Conservation (phyloP, 1,140 invertebrate genomes). For the Procambarus virginalis region DNA sequence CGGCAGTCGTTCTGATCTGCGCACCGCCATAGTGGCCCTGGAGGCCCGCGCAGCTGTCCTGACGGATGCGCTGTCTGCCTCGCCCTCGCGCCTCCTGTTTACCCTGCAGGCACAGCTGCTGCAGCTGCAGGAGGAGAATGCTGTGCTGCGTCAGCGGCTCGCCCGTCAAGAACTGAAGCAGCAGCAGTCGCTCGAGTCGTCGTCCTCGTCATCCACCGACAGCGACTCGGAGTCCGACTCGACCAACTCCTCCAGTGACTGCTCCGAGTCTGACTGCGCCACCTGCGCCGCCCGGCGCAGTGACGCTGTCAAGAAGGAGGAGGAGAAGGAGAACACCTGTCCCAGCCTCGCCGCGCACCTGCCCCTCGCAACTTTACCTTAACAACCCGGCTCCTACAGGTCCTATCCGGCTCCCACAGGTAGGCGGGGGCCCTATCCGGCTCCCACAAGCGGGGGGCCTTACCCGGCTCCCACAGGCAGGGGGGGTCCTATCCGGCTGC, state of each 20-base stretch:
- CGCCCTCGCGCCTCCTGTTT: conserved; percentile 62
- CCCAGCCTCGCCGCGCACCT: background rate
- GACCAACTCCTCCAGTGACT: conserved; percentile 60
- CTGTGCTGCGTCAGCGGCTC: conserved; percentile 40
- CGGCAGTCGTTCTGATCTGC: conserved; percentile 70
- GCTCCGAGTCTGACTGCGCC: conserved; percentile 63
- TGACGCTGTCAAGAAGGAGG: conserved; percentile 23
- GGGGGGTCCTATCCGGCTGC: background rate
- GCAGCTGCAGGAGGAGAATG: conserved; percentile 70
- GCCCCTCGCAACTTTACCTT: background rate
- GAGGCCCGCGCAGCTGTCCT: conserved; percentile 63
- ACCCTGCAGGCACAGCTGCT: conserved; percentile 69
- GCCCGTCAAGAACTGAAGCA: conserved; percentile 20
- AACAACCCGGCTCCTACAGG: background rate
- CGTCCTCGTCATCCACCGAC: conserved; percentile 62
- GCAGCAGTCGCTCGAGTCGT: conserved; percentile 24
- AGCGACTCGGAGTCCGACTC: conserved; percentile 68
- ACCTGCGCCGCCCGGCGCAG: conserved; percentile 54
- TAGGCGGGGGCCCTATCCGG: no score
- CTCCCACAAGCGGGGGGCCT: no score
- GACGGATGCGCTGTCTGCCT: conserved; percentile 58
- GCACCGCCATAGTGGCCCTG: conserved; percentile 59
- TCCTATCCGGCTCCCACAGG: background rate
- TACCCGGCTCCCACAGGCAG: no score
- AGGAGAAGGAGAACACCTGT: conserved; percentile 63